phyloP scores from a whole-genome alignment of 2,888 invertebrate species.

The Asteroscopus sphinx region DNA sequence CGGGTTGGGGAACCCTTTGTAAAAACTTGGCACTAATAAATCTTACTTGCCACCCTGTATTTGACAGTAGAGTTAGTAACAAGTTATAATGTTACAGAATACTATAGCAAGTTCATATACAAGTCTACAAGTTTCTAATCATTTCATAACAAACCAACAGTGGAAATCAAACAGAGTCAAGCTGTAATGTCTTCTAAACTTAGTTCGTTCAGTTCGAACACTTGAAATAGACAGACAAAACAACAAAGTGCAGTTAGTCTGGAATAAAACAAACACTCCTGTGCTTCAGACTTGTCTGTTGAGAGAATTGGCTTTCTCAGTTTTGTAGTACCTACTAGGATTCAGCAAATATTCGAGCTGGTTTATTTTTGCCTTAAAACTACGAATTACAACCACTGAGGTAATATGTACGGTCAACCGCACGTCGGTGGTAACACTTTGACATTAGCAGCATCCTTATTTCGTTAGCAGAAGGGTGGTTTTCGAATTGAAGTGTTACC shows the following conservation, averaged over 20 bases:
- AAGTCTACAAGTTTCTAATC: not conserved
- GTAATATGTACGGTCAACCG: no score
- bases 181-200: slow-evolving; percentile 25
- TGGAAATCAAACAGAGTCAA: slow-evolving; percentile 6
- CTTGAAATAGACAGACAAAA: slow-evolving; percentile 33
- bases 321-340: no score
- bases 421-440: no score
- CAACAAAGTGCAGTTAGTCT: slow-evolving; percentile 25
- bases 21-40: slow-evolving; percentile 9
- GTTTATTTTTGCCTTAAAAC: no score
- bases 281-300: slow-evolving; percentile 7
- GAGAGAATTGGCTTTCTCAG: not conserved
- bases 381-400: no score
- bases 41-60: slow-evolving; percentile 4
- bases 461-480: no score
- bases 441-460: no score
- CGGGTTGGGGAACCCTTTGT: no score
- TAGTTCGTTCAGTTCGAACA: slow-evolving; percentile 17
- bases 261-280: slow-evolving; percentile 26
- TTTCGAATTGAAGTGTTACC: no score
- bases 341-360: no score
- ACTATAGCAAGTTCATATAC: not conserved
- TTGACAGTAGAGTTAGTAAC: no score
- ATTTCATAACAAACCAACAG: not conserved
- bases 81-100: not conserved